Conservation (phyloP, 35 echinoderm and acorn worm species). For the Diadema setosum region DNA sequence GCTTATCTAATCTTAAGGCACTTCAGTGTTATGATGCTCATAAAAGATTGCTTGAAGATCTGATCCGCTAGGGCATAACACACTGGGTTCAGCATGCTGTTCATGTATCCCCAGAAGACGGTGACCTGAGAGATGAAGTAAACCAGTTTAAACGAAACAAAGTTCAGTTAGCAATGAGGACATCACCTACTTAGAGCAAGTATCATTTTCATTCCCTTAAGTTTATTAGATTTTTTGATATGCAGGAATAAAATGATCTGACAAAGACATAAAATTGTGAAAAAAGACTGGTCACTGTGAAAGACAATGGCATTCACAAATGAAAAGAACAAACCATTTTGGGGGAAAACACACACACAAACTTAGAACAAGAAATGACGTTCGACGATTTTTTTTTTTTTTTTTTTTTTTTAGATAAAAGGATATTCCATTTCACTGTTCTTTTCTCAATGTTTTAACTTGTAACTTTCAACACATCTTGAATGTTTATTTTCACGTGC, state of each 20-base stretch:
- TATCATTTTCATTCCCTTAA: background rate
- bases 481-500: too few species aligned
- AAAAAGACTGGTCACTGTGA: too few species aligned
- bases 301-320: too few species aligned
- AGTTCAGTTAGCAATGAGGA: background rate
- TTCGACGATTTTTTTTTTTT: too few species aligned
- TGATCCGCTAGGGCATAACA: background rate
- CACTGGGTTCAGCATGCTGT: background rate
- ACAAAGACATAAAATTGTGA: too few species aligned
- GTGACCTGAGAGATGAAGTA: background rate
- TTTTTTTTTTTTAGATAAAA: too few species aligned
- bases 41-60: background rate
- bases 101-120: conserved; percentile 6
- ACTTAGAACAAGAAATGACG: too few species aligned
- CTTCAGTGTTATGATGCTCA: background rate
- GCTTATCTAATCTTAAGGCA: background rate
- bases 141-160: background rate
- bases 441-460: too few species aligned
- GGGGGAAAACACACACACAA: too few species aligned
- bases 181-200: background rate
- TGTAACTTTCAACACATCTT: too few species aligned
- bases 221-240: background rate
- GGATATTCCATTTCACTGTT: too few species aligned
- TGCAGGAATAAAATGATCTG: background rate
- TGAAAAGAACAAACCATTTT: too few species aligned